Percentiles rank a stretch among this genome's conserved stretches.
phyloP scores from a whole-genome alignment of 2,113 vertebrate species.

The Cynoglossus semilaevis region DNA sequence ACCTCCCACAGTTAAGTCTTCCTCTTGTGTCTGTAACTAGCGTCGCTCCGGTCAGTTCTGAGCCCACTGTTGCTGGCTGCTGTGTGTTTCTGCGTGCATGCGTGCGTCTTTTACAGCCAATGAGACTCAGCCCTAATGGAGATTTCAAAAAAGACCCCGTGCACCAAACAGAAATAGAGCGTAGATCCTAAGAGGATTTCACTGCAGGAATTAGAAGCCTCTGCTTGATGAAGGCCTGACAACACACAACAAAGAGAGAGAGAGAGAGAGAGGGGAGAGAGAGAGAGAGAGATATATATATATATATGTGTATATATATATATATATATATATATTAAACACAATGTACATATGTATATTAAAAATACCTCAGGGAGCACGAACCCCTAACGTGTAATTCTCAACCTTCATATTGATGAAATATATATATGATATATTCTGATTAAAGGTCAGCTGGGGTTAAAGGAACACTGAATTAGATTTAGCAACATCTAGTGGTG shows the following conservation, averaged over 20 bases:
- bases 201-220: conserved; percentile 81
- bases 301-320: background rate
- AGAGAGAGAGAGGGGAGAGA: conserved; percentile 6
- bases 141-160: conserved; percentile 75
- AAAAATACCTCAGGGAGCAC: too few relatives aligned
- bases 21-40: conserved; percentile 33
- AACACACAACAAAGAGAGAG: conserved; percentile 42
- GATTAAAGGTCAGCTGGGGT: too few relatives aligned
- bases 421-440: too few relatives aligned
- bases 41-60: conserved; percentile 35
- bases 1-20: conserved; percentile 51
- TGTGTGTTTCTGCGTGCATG: conserved; percentile 57
- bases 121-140: conserved; percentile 65
- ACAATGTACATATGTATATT: too few relatives aligned
- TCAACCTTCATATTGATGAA: too few relatives aligned
- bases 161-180: conserved; percentile 86
- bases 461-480: too few relatives aligned
- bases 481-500: too few relatives aligned
- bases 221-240: conserved; percentile 69
- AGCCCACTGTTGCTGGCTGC: conserved; percentile 53
- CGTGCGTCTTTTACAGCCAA: conserved; percentile 68
- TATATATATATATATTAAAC: too few relatives aligned
- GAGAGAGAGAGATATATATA: background rate
- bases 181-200: conserved; percentile 91
- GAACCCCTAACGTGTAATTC: too few relatives aligned